Percentiles rank a stretch among this genome's conserved stretches.
phyloP scores from a whole-genome alignment of 1,140 invertebrate genomes.

The Pseudomyrmex concolor region DNA sequence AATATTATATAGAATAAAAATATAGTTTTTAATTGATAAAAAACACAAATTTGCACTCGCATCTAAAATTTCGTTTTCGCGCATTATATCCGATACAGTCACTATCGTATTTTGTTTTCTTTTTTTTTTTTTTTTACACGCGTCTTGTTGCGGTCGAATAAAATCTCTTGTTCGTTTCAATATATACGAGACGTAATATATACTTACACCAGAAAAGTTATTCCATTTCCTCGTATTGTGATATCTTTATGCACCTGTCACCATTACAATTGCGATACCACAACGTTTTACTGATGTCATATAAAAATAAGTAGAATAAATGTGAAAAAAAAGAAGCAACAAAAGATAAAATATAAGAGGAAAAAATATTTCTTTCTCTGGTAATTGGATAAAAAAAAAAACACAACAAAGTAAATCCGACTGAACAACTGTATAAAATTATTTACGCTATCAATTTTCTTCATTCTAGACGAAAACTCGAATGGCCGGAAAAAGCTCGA shows the following conservation, averaged over 20 bases:
- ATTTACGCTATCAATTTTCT: not conserved
- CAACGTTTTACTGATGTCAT: conserved; percentile 18
- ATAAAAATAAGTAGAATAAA: conserved; percentile 53
- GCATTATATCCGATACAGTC: conserved; percentile 31
- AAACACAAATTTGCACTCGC: no score
- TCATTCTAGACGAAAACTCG: not conserved
- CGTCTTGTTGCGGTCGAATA: conserved; percentile 23
- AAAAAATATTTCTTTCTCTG: not conserved
- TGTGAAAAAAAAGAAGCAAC: not conserved
- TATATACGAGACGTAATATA: conserved; percentile 57
- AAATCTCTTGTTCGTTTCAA: conserved; percentile 60
- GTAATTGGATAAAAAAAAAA: not conserved
- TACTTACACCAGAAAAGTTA: conserved; percentile 39
- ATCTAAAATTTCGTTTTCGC: conserved; percentile 44
- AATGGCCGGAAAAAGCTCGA: not conserved
- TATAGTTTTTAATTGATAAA: no score
- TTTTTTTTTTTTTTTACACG: conserved; percentile 48
- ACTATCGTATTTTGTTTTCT: no score
- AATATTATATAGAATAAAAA: no score
- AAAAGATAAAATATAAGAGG: conserved; percentile 22
- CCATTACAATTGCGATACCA: conserved; percentile 44
- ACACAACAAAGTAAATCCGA: not conserved
- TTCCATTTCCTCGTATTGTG: conserved; percentile 42
- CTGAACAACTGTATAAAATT: not conserved
- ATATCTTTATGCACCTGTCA: conserved; percentile 40